These are phyloP conservation scores for Ictalurus punctatus DNA, from an alignment of 2,113 vertebrate genomes.

Conservation along the genomic window DNA sequence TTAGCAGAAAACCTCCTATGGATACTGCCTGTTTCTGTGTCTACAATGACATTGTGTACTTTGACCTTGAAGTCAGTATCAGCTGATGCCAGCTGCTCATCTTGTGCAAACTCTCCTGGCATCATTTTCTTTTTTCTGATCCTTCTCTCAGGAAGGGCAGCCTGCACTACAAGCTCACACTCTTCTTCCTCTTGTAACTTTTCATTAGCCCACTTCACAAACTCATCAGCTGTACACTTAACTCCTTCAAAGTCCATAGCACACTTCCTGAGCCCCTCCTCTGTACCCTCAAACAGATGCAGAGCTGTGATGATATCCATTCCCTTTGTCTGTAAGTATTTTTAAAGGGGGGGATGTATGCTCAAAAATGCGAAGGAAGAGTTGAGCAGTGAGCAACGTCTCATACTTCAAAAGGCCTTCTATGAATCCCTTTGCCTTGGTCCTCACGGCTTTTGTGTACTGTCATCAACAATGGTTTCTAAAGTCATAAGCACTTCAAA, in stretches of 20 bases:
- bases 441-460: neutral
- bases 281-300: neutral
- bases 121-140: slow-evolving; percentile 33
- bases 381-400: neutral
- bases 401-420: neutral
- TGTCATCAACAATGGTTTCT: neutral
- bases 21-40: slow-evolving; percentile 38
- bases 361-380: neutral
- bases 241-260: slow-evolving; percentile 45
- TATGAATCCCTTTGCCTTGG: neutral
- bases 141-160: slow-evolving; percentile 37
- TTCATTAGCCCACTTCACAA: slow-evolving; percentile 45
- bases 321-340: neutral
- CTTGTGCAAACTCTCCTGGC: slow-evolving; percentile 44
- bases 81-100: slow-evolving; percentile 24
- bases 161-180: slow-evolving; percentile 35
- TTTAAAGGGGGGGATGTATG: neutral
- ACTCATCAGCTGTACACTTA: slow-evolving; percentile 37
- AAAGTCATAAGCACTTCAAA: neutral
- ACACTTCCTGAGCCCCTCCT: neutral
- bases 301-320: neutral
- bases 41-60: slow-evolving; percentile 50
- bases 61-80: slow-evolving; percentile 31
- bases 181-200: slow-evolving; percentile 30
- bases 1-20: slow-evolving; percentile 43